Evolutionary conservation across 2,888 invertebrate species (phyloP), one percentile per base, ranked within the genome.

Genomic region (Polietes domitor): DNA sequence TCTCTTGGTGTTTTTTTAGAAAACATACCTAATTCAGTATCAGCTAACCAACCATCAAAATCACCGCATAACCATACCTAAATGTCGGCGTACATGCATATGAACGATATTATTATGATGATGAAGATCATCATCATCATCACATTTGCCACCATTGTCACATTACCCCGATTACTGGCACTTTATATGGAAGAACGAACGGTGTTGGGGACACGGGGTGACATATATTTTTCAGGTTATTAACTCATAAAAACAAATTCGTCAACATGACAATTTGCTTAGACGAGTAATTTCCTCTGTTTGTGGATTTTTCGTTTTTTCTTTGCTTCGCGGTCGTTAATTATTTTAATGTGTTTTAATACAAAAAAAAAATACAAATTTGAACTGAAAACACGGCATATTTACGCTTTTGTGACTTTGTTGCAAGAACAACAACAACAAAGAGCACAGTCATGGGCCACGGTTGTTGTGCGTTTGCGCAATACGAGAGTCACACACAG

Each of bases 221-320:
- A 89, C 89, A 90, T 78, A 88, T 87, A 89, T 89, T 89, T 88
- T 88, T 87, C 89, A 88, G 88, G 87, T 90, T 89, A 89, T 89
- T 89, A 89, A 89, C 89, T 88, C 86, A 61, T 78, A 74, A 78
- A n/a, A 81, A 81, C 79, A 78, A 73, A 87, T 80, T 82, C 88
- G 88, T 86, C 85, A 87, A 87, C 86, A 75, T 73, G 50, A 70
- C 70, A 76, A 78, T 78, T 86, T 79, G 55, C 21, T 47, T 12
- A 37, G 47, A 68, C 43, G 32, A 2, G 0, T 24, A 68, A 43
- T 68, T 68, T 43, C 24, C 24, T 24, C 68, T n/a, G 9, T 37
- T 58, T 68, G 41, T 43, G 7, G 19, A 2, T 43, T 28, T 63
- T 37, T 7, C 37, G 12, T 37, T 63, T 26, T 63, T 21, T n/a